These are phyloP conservation scores for Podotricha telesiphe DNA, from an alignment of 2,888 invertebrate species.

Conservation along the genomic window DNA sequence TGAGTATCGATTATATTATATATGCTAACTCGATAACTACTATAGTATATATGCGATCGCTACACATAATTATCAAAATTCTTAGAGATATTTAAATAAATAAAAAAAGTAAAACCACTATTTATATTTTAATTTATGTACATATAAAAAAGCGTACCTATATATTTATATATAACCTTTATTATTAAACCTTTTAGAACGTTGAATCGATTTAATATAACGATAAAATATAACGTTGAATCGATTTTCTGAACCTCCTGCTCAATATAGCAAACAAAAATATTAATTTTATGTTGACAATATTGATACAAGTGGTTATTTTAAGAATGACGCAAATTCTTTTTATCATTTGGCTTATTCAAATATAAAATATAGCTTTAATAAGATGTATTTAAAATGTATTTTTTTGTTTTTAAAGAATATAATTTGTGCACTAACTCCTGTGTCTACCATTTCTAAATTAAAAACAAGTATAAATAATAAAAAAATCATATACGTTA, in stretches of 20 bases:
- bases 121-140: too few species aligned
- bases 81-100: neutral
- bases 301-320: slow-evolving; percentile 40
- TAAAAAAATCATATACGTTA: too few species aligned
- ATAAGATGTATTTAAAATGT: slow-evolving; percentile 3
- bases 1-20: too few species aligned
- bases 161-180: too few species aligned
- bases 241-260: neutral
- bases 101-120: too few species aligned
- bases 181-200: too few species aligned
- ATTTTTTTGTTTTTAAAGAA: neutral
- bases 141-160: too few species aligned
- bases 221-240: neutral
- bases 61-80: neutral
- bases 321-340: slow-evolving; percentile 36
- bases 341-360: slow-evolving; percentile 15
- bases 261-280: neutral
- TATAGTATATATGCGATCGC: too few species aligned
- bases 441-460: neutral
- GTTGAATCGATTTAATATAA: too few species aligned
- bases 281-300: neutral
- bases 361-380: slow-evolving; percentile 12
- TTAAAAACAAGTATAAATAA: too few species aligned
- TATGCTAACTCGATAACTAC: too few species aligned
- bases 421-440: neutral